Percentiles rank a stretch among this genome's conserved stretches.
phyloP scores from a whole-genome alignment of 1,140 invertebrate genomes.

The Penaeus vannamei region DNA sequence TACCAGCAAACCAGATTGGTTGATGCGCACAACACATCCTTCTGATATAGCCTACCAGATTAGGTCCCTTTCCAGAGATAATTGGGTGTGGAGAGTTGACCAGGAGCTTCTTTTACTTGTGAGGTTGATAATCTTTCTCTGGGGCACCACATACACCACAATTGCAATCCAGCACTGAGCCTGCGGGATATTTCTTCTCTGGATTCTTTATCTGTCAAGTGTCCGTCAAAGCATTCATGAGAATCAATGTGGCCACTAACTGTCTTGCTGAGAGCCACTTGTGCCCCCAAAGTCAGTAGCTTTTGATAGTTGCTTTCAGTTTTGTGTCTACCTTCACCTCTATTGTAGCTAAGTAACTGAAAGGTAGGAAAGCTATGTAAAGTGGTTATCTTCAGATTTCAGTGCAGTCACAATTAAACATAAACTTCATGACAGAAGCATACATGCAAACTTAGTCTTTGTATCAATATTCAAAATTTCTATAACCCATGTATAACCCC shows the following conservation, averaged over 20 bases:
- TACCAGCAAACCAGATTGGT: background rate
- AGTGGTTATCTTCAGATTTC: background rate
- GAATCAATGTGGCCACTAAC: constrained; percentile 38
- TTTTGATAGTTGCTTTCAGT: constrained; percentile 34
- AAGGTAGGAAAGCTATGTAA: background rate
- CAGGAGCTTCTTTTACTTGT: constrained; percentile 43
- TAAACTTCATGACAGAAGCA: too few species aligned
- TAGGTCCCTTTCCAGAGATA: constrained; percentile 33
- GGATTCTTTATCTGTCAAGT: constrained; percentile 40
- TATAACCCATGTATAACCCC: too few species aligned
- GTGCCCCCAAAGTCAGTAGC: constrained; percentile 7
- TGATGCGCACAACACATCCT: constrained; percentile 32
- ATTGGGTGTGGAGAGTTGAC: constrained; percentile 15
- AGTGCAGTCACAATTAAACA: background rate
- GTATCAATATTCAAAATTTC: too few species aligned
- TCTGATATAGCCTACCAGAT: constrained; percentile 1
- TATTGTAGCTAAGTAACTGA: constrained; percentile 28
- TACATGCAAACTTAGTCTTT: too few species aligned
- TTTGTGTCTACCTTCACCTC: constrained; percentile 13
- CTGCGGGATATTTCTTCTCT: constrained; percentile 1
- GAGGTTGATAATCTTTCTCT: constrained; percentile 10
- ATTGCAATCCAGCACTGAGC: background rate
- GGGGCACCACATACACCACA: constrained; percentile 34
- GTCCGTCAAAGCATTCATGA: constrained; percentile 34
- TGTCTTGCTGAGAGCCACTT: constrained; percentile 41